Evolutionary conservation across 2,888 invertebrate species (phyloP).

Genomic region (Punctoribates punctum): DNA sequence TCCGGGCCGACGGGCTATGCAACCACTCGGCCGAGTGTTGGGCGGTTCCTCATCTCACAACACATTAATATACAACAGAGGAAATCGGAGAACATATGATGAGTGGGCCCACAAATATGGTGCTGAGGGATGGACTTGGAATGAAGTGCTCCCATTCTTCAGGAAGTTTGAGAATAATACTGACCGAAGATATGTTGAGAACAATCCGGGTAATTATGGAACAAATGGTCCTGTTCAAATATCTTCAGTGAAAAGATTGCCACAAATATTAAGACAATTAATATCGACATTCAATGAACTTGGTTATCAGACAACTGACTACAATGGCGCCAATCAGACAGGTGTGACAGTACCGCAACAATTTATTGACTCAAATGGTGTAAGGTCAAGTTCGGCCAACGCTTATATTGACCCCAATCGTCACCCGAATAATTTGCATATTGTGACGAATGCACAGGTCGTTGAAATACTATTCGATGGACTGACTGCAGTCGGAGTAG

Average conservation of each 20-base stretch:
- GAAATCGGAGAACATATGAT: background rate
- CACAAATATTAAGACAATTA: no score
- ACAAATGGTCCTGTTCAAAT: no score
- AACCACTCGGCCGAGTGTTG: background rate
- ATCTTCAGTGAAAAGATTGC: no score
- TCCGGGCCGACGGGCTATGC: background rate
- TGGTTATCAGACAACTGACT: background rate
- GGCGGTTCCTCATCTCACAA: background rate
- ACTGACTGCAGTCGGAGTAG: background rate
- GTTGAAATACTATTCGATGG: background rate
- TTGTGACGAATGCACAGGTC: background rate
- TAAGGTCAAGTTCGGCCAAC: background rate
- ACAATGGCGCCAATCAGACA: background rate
- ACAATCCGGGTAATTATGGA: no score
- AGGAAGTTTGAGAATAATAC: background rate
- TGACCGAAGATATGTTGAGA: no score
- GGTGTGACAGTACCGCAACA: background rate
- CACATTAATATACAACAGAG: background rate
- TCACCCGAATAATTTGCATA: background rate
- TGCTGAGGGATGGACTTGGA: background rate
- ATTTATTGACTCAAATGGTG: background rate
- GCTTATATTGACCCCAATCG: constrained; percentile 19
- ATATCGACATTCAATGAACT: background rate
- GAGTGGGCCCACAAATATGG: background rate
- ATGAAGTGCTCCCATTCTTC: background rate